Percentiles rank a stretch among this genome's conserved stretches.
Conservation (phyloP, 1,140 invertebrate species). For the Neotoxoptera formosana region DNA sequence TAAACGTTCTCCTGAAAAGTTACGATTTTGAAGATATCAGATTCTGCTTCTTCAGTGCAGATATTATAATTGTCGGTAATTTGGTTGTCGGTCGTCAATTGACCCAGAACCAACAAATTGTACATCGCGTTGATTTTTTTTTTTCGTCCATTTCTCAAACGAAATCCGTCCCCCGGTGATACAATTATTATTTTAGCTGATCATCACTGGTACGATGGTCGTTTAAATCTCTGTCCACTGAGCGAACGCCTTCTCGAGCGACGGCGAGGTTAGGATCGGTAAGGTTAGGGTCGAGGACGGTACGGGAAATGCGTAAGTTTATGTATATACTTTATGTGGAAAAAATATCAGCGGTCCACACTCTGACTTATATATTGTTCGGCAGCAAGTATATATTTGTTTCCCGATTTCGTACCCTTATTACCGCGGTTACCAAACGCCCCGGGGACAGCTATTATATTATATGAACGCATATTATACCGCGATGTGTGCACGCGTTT, state of each 20-base stretch:
- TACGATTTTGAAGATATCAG: too few relatives aligned
- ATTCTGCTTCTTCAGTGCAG: too few relatives aligned
- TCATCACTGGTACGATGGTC: neutral
- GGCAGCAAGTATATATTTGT: neutral
- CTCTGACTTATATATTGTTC: neutral
- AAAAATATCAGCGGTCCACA: neutral
- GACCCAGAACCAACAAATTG: neutral
- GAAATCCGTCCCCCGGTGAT: neutral
- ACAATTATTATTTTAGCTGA: neutral
- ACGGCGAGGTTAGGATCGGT: neutral
- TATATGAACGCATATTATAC: neutral
- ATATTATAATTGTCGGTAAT: too few relatives aligned
- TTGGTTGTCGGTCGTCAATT: too few relatives aligned
- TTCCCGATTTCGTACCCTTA: neutral
- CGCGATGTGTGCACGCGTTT: neutral
- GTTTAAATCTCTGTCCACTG: neutral
- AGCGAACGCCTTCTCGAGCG: neutral
- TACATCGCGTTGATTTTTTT: neutral
- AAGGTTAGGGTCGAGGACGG: neutral
- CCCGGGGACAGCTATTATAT: neutral
- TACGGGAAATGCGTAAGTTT: neutral
- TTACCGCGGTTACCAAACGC: neutral
- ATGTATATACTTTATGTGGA: neutral
- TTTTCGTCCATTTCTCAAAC: neutral
- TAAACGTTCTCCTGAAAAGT: too few relatives aligned